Conservation (phyloP, 2,797 vertebrate species). For the Bovichtus variegatus region DNA sequence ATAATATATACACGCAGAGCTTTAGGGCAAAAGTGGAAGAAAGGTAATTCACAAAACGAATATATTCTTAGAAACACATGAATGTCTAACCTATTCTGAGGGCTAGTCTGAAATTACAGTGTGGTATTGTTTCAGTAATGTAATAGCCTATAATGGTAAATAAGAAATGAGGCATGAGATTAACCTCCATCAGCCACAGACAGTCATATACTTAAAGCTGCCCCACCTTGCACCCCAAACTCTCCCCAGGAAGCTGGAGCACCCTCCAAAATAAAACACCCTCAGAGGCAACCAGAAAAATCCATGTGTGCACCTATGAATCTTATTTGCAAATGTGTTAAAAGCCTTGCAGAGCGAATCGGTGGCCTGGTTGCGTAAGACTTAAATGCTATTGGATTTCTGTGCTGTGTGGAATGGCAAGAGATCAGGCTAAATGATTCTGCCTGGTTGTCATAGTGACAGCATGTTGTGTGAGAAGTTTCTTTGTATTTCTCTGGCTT, state of each 20-base stretch:
- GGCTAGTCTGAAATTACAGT: conserved; percentile 1
- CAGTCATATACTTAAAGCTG: conserved; percentile 9
- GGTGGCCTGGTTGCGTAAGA: conserved; percentile 80
- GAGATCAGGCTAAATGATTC: conserved; percentile 86
- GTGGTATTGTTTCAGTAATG: conserved; percentile 14
- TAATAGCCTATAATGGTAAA: conserved; percentile 8
- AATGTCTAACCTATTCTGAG: background rate
- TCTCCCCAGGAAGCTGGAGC: conserved; percentile 4
- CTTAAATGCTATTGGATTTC: conserved; percentile 85
- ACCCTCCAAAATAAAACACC: conserved; percentile 37
- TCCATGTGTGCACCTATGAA: conserved; percentile 47
- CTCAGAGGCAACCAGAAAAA: conserved; percentile 31
- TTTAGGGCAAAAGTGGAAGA: background rate
- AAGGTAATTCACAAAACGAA: background rate
- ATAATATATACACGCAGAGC: background rate
- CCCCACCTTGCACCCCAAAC: conserved; percentile 32
- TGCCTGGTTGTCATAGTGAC: conserved; percentile 88
- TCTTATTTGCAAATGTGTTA: conserved; percentile 72
- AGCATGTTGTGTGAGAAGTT: conserved; percentile 86
- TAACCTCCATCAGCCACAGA: background rate
- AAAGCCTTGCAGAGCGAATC: conserved; percentile 72
- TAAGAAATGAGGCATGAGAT: conserved; percentile 2
- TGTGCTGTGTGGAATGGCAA: conserved; percentile 83
- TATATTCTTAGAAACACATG: background rate
- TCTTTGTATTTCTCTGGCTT: conserved; percentile 84